A percentile compares a stretch with the other conserved stretches of the same genome.
Conservation (phyloP, 2,113 vertebrate genomes). For the Syngnathus scovelli region DNA sequence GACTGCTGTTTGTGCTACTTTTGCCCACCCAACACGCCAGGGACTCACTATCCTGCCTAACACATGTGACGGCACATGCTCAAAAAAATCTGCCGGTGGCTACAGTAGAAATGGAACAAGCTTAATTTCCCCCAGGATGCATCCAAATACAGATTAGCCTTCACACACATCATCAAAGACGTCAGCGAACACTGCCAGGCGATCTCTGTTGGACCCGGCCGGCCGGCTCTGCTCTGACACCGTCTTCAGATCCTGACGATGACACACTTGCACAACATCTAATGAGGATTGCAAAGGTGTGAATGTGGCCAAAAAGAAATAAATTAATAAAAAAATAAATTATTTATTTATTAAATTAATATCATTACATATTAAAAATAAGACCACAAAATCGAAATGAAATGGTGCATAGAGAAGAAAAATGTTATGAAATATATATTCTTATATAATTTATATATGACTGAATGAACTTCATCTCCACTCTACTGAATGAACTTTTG, state of each 20-base stretch:
- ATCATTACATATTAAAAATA: neutral
- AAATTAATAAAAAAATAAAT: too few relatives aligned
- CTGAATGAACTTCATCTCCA: too few relatives aligned
- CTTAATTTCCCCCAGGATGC: constrained; percentile 79
- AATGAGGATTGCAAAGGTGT: constrained; percentile 9
- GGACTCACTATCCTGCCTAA: constrained; percentile 49
- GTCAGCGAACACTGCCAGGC: constrained; percentile 63
- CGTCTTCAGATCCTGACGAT: constrained; percentile 64
- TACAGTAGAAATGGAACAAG: constrained; percentile 67
- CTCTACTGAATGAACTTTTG: too few relatives aligned
- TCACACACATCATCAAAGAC: constrained; percentile 77
- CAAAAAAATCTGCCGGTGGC: constrained; percentile 36
- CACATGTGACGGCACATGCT: constrained; percentile 49
- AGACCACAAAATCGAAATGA: too few relatives aligned
- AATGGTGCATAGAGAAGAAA: too few relatives aligned
- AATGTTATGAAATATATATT: too few relatives aligned
- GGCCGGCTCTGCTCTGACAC: constrained; percentile 43
- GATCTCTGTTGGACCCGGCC: constrained; percentile 55
- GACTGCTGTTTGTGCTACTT: constrained; percentile 55
- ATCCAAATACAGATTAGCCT: constrained; percentile 71
- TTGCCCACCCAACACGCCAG: constrained; percentile 32
- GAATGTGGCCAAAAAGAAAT: neutral
- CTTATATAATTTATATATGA: too few relatives aligned
- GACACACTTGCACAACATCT: constrained; percentile 29
- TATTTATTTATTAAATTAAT: too few relatives aligned